Base-by-base conservation (phyloP, 2,113 vertebrate genomes). In the Carassius carassius region DNA sequence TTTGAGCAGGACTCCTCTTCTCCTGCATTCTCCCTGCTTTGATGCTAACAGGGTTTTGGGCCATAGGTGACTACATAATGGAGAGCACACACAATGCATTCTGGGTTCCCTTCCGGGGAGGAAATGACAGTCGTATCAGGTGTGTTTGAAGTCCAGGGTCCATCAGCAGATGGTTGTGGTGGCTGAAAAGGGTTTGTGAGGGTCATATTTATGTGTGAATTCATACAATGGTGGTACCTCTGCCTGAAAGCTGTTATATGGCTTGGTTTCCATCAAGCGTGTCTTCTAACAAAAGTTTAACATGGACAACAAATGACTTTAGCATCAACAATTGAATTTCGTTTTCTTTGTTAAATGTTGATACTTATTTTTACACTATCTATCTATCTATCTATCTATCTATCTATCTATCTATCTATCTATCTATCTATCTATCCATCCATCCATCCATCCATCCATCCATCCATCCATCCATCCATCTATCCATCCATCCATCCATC, bases 1-100 rank as follows among this genome's bases (percentile, higher is more conserved):
- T 90, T 91, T 89, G 88, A 92, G 73, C 89, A 89, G 65, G 82
- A 84, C 76, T 86, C 85, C 75, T 62, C 54, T 91, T 79, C 81
- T 56, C 29, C 63, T 5, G 9, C 79, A 69, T 69, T 54, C 56
- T 51, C 62, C 44, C 86, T 41, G 84, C 90, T 94, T 93, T 94
- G 93, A 94, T 91, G 91, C 86, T 84, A 78, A 76, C 62, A 51
- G 83, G 88, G 83, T 86, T 83, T 69, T 82, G 88, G 91, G 93
- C 81, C 87, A 91, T 44, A 91, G 91, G 90, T 94, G 91, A 92
- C 90, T 89, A 80, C 74, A 85, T 92, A 92, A 93, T 89, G 90
- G 90, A 92, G 83, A 82, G 25, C n/a, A 49, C 77, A 75, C 84
- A 89, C 89, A 89, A 87, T 89, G 89, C 62, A 82, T 21, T 76